These are phyloP conservation scores for Apodemia zela DNA, from an alignment of 2,888 invertebrate species.

Conservation along the genomic window DNA sequence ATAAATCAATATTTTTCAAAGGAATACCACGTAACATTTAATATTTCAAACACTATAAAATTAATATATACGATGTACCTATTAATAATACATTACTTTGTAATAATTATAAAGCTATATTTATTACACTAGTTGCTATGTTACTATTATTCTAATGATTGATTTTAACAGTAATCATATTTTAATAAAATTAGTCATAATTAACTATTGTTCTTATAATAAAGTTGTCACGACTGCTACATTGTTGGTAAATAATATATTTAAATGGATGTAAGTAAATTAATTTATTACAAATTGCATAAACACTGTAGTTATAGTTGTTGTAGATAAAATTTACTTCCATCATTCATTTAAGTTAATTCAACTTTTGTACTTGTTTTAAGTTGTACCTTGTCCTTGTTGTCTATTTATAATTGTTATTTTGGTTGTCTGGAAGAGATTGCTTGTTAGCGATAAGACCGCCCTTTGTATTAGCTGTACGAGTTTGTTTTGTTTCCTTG, in stretches of 20 bases:
- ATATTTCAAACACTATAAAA: not conserved
- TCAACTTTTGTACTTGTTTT: too few relatives aligned
- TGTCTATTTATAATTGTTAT: too few relatives aligned
- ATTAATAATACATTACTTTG: not conserved
- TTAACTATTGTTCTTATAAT: not conserved
- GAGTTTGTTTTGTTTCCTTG: too few relatives aligned
- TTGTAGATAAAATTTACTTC: too few relatives aligned
- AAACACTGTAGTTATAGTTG: too few relatives aligned
- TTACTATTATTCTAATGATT: not conserved
- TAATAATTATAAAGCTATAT: not conserved
- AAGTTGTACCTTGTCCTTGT: too few relatives aligned
- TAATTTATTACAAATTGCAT: not conserved
- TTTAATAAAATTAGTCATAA: not conserved
- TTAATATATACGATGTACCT: not conserved
- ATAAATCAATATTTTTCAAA: too few relatives aligned
- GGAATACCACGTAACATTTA: too few relatives aligned
- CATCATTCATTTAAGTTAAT: too few relatives aligned
- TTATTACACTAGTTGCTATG: not conserved
- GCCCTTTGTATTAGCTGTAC: too few relatives aligned
- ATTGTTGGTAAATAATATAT: not conserved
- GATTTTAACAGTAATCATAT: not conserved
- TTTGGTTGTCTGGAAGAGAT: too few relatives aligned
- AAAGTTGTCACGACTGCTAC: not conserved
- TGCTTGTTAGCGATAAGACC: too few relatives aligned
- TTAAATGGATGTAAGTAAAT: not conserved